Evolutionary conservation across 1,140 invertebrate species (phyloP).

Genomic region (Caenorhabditis brenneri): DNA sequence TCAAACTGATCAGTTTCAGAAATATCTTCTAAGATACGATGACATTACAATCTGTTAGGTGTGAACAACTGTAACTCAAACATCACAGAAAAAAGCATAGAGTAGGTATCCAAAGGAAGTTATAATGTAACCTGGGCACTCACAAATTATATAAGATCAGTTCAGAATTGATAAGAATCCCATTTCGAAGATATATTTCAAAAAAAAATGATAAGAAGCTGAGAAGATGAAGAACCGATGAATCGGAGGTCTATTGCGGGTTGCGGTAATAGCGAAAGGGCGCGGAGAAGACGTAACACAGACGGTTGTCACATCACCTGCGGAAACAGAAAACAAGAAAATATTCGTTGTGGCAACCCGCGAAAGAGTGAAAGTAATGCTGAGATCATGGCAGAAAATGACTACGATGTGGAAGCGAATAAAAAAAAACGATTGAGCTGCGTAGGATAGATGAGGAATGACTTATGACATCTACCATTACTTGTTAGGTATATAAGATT

Average conservation of each 20-base stretch:
- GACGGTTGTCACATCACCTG: not conserved
- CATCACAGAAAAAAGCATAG: no score
- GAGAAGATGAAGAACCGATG: not conserved
- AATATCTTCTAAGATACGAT: no score
- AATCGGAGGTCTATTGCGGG: not conserved
- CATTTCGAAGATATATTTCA: not conserved
- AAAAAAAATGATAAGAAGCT: not conserved
- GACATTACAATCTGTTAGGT: no score
- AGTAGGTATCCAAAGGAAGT: no score
- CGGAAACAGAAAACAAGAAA: slow-evolving; percentile 28
- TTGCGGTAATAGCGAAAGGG: not conserved
- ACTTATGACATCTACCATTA: not conserved
- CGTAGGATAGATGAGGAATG: not conserved
- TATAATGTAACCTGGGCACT: no score
- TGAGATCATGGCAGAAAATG: slow-evolving; percentile 20
- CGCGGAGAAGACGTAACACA: not conserved
- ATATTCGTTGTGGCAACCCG: slow-evolving; percentile 10
- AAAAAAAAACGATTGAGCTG: slow-evolving; percentile 10
- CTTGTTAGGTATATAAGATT: not conserved
- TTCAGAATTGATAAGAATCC: not conserved
- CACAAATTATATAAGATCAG: no score
- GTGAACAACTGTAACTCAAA: no score
- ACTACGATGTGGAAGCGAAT: no score
- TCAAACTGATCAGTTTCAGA: no score
- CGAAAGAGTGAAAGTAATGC: slow-evolving; percentile 6